Percentiles rank a stretch among this genome's conserved stretches.
Evolutionary conservation across 2,888 invertebrate species (phyloP).

Genomic region (Oxystoma pomonae): DNA sequence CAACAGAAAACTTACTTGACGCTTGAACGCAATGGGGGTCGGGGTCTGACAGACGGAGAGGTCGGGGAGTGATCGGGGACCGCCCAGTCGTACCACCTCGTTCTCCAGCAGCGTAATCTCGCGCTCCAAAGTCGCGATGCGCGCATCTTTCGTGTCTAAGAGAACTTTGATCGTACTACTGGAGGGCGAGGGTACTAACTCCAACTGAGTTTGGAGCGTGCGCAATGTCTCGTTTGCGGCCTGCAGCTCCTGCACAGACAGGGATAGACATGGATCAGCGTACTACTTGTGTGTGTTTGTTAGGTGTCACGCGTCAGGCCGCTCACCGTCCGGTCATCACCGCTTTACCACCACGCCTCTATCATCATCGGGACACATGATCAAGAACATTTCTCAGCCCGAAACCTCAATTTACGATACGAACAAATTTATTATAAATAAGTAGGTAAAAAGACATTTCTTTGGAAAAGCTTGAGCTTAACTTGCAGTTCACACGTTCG

Average conservation of each 20-base stretch:
- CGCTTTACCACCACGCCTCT: conserved; percentile 39
- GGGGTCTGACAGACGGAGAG: conserved; percentile 45
- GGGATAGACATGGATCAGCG: neutral
- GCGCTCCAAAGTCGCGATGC: conserved; percentile 82
- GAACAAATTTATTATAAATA: no score
- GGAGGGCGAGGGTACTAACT: conserved; percentile 63
- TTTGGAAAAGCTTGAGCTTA: no score
- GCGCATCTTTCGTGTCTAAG: conserved; percentile 81
- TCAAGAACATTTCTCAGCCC: no score
- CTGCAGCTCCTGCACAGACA: conserved; percentile 68
- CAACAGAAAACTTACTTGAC: conserved; percentile 83
- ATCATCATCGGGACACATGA: neutral
- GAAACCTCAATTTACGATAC: no score
- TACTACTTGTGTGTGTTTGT: neutral
- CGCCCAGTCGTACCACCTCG: conserved; percentile 59
- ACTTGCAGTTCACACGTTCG: no score
- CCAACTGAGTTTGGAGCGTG: conserved; percentile 75
- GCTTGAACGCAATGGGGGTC: conserved; percentile 57
- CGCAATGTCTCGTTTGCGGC: conserved; percentile 80
- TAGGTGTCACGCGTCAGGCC: conserved; percentile 29
- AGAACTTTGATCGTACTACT: conserved; percentile 73
- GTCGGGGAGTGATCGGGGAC: conserved; percentile 41
- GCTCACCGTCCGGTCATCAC: conserved; percentile 34
- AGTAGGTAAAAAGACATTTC: no score
- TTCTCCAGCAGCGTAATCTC: conserved; percentile 77